Conservation (phyloP, 2,113 vertebrate genomes). For the Oreamnos americanus region DNA sequence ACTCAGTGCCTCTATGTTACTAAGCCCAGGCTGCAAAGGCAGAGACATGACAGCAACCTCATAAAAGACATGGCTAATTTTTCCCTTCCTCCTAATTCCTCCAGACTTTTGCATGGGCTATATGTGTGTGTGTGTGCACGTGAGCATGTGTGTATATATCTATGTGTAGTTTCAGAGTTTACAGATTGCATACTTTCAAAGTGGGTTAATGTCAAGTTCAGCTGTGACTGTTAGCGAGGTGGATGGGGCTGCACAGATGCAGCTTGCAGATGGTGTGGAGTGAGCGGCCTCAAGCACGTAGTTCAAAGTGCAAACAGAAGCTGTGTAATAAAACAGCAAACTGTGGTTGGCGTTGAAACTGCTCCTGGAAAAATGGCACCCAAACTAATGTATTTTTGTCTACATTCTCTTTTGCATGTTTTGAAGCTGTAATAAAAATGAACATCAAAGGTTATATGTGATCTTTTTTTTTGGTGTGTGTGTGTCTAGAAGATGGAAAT, state of each 20-base stretch:
- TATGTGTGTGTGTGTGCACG: not conserved
- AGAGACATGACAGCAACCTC: not conserved
- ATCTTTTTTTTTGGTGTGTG: not conserved
- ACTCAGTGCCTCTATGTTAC: rapidly evolving
- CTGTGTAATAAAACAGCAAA: not conserved
- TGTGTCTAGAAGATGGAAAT: not conserved
- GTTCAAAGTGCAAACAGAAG: constrained; percentile 35
- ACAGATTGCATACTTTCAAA: not conserved
- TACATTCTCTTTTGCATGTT: not conserved
- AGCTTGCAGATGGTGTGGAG: not conserved
- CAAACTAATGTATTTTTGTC: not conserved
- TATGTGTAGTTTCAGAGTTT: not conserved
- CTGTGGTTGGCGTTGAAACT: not conserved
- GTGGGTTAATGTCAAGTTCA: not conserved
- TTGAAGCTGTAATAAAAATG: not conserved
- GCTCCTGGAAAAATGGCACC: not conserved
- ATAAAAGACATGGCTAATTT: rapidly evolving
- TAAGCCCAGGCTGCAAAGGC: too few relatives aligned
- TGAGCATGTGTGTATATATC: not conserved
- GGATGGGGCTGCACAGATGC: not conserved
- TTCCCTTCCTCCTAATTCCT: not conserved
- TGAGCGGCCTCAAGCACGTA: rapidly evolving
- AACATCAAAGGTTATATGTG: not conserved
- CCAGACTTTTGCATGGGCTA: not conserved
- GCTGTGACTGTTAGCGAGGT: not conserved